Base-by-base conservation (phyloP, 2,888 invertebrate species). In the Tetramorium bicarinatum region DNA sequence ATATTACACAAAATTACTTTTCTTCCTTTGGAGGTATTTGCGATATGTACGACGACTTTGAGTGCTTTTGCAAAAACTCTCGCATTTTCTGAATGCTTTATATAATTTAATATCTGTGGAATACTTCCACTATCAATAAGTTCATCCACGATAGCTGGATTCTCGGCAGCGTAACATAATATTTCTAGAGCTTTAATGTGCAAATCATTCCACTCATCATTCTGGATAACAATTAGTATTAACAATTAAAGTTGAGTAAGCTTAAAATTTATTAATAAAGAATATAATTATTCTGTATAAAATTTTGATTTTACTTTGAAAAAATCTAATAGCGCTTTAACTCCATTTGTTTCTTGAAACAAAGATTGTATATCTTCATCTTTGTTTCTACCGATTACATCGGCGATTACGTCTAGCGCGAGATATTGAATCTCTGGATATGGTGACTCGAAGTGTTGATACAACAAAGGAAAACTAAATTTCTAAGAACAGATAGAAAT, bases 391-490 rank as follows among this genome's bases (percentile, higher is more conserved):
- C 95, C 94, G 38, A 96, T 95, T 64, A 96, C 91, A 86, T 95
- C 95, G 61, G 95, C 94, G 0, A 96, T 94, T 0, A 95, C 95
- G 54, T 94, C 93, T 21, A 96, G 85, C 0, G 96, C 95, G 0
- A 96, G 95, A 75, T 95, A 94, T 87, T 96, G 96, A 41, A 96
- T 96, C 0, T 95, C 95, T 56, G 95, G 91, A 89, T 95, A 96
- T 62, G 95, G 95, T 91, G 96, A 95, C 87, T 95, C 95, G 92
- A 96, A 95, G 64, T 96, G 92, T 0, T 95, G 95, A 38, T 96
- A 94, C 0, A 96, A 92, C 0, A 95, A 94, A 0, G 95, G 93
- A 95, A 96, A 96, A 83, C 94, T 95, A 88, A 96, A 96, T 88
- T 95, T 95, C 91, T 95, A 52, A 71, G 85, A 64, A 61, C 21